A percentile compares a stretch with the other conserved stretches of the same genome.
Conservation (phyloP, 37 sponge, comb jelly and placozoan species). For the Ephydatia muelleri region DNA sequence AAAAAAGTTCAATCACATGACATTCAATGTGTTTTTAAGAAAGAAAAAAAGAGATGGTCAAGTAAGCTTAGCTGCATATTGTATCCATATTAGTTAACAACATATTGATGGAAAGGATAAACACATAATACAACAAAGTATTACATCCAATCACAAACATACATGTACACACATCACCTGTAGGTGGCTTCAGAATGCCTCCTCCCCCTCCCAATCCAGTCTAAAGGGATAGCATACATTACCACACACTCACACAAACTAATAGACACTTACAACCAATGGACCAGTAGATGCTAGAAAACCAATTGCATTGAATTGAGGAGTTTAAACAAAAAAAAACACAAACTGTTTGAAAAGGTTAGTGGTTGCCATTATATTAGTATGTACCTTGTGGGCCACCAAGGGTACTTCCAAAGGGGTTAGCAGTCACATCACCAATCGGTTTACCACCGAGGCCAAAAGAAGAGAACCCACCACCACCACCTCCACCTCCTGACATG, state of each 20-base stretch:
- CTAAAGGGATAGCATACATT: neutral
- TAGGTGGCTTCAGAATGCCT: neutral
- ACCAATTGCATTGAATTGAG: neutral
- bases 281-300: neutral
- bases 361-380: neutral
- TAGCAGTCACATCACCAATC: neutral
- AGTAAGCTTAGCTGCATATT: too few species aligned
- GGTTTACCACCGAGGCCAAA: neutral
- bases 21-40: too few species aligned
- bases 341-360: neutral
- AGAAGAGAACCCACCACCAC: neutral
- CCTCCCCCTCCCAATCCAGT: neutral
- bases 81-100: too few species aligned
- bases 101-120: too few species aligned
- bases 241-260: neutral
- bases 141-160: too few species aligned
- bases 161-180: neutral
- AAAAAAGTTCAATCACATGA: too few species aligned
- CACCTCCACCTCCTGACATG: neutral
- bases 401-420: neutral
- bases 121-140: too few species aligned
- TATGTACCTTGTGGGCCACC: neutral
- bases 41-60: too few species aligned
- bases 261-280: neutral
- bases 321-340: neutral